Evolutionary conservation across 2,888 invertebrate genomes (phyloP), one percentile per base, ranked within the genome.

Genomic region (Pollenia griseotomentosa): DNA sequence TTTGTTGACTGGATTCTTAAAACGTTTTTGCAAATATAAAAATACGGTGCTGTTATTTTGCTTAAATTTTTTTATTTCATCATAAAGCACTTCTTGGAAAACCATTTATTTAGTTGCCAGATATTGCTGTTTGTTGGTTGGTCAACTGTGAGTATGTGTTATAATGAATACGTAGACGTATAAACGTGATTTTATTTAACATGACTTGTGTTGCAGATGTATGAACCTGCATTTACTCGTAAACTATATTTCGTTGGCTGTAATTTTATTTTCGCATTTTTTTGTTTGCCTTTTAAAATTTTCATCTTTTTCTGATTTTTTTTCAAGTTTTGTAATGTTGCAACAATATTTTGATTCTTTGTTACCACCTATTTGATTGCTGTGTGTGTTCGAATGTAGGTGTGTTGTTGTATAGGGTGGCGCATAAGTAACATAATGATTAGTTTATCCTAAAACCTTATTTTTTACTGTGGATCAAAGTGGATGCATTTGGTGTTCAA

Each of bases 131-230:
- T 85, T 23, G 23, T 23, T 23, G 70, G 42, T 68, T 85, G 80
- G 80, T 80, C 75, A 80, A 80, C 79, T 74, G 61, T 70, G 55
- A 75, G 70, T 70, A 19, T 63, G 11, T 61, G 33, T 23, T 42
- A 10, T 23, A 16, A 66, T 51, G 68, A 57, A 61, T 61, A 70
- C 70, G 42, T 44, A 40, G 16, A 12, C n/a, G 12, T 42, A 44
- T 70, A 46, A 46, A 53, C 48, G 48, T 75, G 51, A 65, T 80
- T 61, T 55, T 61, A n/a, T 11, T 1, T 65, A 61, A 55, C 44
- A 63, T 53, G 3, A 46, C 12, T 55, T 44, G 14, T 57, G 40
- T 11, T 75, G 48, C 42, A 59, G 16, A 40, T 33, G 55, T 9
- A 12, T 51, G 42, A 46, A 16, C 14, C 48, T 59, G n/a, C n/a